phyloP scores from a whole-genome alignment of 2,888 invertebrate genomes.

The Chironomus tentans region DNA sequence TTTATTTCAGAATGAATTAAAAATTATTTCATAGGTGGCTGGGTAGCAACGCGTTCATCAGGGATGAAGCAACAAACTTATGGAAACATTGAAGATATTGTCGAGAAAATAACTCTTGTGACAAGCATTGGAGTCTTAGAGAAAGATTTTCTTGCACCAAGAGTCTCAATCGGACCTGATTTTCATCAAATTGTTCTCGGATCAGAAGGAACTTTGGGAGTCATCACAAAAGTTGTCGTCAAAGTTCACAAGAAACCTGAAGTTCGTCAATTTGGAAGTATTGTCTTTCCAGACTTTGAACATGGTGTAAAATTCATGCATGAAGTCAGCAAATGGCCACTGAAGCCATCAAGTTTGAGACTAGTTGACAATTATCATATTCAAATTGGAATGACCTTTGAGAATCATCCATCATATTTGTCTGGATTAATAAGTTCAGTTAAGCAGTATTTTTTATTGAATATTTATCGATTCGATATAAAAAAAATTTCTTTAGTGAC shows the following conservation, averaged over 20 bases:
- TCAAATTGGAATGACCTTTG: too few species aligned
- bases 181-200: not conserved
- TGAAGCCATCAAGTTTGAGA: not conserved
- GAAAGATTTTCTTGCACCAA: not conserved
- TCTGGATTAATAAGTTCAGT: too few species aligned
- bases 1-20: too few species aligned
- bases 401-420: too few species aligned
- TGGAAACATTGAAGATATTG: conserved; percentile 11
- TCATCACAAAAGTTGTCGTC: not conserved
- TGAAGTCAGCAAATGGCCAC: not conserved
- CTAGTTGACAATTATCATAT: not conserved
- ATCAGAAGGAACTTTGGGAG: conserved; percentile 15
- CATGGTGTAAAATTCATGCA: not conserved
- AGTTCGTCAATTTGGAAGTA: not conserved
- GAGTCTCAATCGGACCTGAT: conserved; percentile 5
- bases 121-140: conserved; percentile 5
- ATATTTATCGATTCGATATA: not conserved
- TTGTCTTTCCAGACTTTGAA: conserved; percentile 8
- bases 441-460: too few species aligned
- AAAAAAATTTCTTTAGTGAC: not conserved
- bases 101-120: not conserved
- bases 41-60: not conserved
- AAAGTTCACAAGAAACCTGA: not conserved
- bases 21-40: not conserved
- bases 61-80: conserved; percentile 14